Conservation (phyloP, 2,113 vertebrate genomes). For the Serilophus lunatus region DNA sequence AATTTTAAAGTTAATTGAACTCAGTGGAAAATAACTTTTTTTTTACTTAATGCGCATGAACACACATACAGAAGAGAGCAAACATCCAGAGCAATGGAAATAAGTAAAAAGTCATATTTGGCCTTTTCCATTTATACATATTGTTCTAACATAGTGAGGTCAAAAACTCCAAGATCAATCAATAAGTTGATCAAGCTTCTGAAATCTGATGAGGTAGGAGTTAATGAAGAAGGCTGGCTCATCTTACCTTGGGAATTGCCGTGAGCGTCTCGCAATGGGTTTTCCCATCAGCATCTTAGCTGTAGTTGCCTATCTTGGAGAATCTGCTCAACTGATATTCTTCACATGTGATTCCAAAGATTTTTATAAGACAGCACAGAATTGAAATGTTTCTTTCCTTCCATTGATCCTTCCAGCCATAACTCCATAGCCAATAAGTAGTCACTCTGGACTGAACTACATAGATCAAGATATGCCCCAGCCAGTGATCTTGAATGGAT, state of each 20-base stretch:
- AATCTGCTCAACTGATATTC: neutral
- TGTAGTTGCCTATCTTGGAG: neutral
- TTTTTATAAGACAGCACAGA: neutral
- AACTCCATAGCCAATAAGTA: neutral
- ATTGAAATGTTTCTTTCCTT: neutral
- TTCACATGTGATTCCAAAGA: neutral
- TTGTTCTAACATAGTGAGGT: neutral
- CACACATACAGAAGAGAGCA: neutral
- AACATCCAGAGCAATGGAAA: neutral
- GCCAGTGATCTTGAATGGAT: neutral
- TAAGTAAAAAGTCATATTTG: neutral
- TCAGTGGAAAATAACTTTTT: neutral
- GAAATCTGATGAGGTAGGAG: neutral
- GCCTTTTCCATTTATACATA: neutral
- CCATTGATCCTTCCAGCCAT: neutral
- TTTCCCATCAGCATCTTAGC: neutral
- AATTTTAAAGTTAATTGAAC: neutral
- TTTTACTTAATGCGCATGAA: neutral
- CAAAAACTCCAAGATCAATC: neutral
- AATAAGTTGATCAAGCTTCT: neutral
- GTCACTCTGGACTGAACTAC: neutral
- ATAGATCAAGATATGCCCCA: neutral
- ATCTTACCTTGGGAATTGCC: neutral
- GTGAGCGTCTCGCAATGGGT: fast-evolving
- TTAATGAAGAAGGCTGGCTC: neutral